phyloP scores from a whole-genome alignment of 2,888 invertebrate species.

The Caenorhabditis panamensis region DNA sequence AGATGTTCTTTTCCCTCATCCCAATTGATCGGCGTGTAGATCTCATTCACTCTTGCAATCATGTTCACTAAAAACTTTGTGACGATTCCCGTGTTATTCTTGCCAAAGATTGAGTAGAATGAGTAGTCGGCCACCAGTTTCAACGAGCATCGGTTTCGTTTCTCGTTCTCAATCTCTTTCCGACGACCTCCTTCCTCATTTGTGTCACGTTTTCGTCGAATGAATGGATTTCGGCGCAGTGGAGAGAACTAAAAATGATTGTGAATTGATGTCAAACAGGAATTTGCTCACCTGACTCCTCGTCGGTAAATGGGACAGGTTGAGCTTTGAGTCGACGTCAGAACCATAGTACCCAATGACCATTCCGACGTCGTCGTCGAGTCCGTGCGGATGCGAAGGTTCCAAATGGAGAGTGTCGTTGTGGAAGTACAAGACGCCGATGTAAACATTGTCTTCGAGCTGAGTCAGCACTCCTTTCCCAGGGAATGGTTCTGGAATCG shows the following conservation, averaged over 20 bases:
- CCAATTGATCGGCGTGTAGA: constrained; percentile 65
- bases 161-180: constrained; percentile 28
- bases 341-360: constrained; percentile 56
- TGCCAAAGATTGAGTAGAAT: constrained; percentile 61
- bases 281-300: constrained; percentile 8
- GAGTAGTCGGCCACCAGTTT: constrained; percentile 68
- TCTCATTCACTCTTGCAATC: constrained; percentile 65
- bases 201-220: constrained; percentile 16
- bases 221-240: constrained; percentile 29
- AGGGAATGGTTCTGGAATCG: constrained; percentile 34
- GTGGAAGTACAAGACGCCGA: constrained; percentile 34
- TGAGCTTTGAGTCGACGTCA: constrained; percentile 33
- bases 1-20: constrained; percentile 57
- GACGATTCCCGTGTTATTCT: constrained; percentile 54
- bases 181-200: background rate
- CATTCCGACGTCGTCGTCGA: constrained; percentile 17
- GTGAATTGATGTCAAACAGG: too few species aligned
- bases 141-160: constrained; percentile 62
- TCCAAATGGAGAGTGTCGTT: constrained; percentile 56
- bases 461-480: constrained; percentile 43
- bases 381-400: constrained; percentile 21
- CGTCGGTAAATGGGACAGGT: constrained; percentile 23
- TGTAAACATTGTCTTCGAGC: constrained; percentile 29
- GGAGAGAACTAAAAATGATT: constrained; percentile 41
- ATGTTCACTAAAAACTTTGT: constrained; percentile 65